Base-by-base conservation (phyloP, 1,140 invertebrate species). In the Mactra quadrangularis region DNA sequence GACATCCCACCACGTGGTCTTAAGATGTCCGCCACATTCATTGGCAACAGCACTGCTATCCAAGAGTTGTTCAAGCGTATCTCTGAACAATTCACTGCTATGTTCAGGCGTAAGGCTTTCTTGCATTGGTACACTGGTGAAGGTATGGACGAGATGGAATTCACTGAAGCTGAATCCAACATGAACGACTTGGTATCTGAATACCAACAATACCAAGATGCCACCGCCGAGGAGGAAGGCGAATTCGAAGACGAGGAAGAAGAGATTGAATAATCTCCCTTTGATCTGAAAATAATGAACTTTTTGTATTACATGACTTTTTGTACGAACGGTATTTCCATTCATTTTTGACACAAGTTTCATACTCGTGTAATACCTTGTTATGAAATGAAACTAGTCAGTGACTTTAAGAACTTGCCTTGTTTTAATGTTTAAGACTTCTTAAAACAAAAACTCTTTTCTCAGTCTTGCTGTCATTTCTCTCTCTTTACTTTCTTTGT, bases 1-100 rank as follows among this genome's bases (percentile, higher is more conserved):
- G 97, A 98, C 91, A 98, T 98, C 89, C 97, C 97, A 79, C 97
- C 97, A 35, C 94, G 97, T 89, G 97, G 97, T 52, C 93, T 98
- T 9, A 97, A 97, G 90, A 98, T 98, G 97, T 96, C 97, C 0
- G 96, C 96, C 17, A 98, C 97, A 3, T 98, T 98, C 88, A 87
- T 94, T 78, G 66, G 94, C 95, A 92, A 92, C 87, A 92, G 91
- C 76, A 97, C 96, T 1, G 95, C 96, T 19, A 96, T 97, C 83
- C 96, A 96, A 89, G 91, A 96, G 87, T 90, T 96, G 22, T 97
- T 97, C 92, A 96, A 96, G 91, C 93, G 96, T 66, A 95, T 97
- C 81, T 95, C 95, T 7, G 96, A 96, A 86, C 89, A 90, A 75
- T 90, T 90, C 85, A 87, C 90, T 70, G 95, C 95, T 2, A 96